A percentile compares a stretch with the other conserved stretches of the same genome.
These are phyloP conservation scores for Pseudorectes ferrugineus DNA, from an alignment of 2,113 vertebrate species.

Conservation along the genomic window DNA sequence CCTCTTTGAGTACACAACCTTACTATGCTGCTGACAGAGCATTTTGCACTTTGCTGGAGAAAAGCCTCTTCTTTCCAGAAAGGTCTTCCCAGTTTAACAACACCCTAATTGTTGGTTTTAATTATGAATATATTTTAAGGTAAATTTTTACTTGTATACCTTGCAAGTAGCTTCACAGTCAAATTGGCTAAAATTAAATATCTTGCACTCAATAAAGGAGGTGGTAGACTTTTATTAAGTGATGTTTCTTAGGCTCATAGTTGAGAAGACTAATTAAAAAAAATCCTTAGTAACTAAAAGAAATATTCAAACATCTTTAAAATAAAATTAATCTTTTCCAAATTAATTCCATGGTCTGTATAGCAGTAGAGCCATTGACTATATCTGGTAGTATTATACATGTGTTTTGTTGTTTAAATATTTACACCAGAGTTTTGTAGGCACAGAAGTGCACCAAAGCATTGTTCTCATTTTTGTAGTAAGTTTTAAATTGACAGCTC, in stretches of 20 bases:
- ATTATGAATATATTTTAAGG: not conserved
- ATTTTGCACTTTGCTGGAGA: slow-evolving; percentile 27
- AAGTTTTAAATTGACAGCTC: not conserved
- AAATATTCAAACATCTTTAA: not conserved
- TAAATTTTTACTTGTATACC: not conserved
- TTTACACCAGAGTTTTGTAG: not conserved
- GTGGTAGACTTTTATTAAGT: not conserved
- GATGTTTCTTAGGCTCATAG: not conserved
- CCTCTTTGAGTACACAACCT: not conserved
- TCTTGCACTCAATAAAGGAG: not conserved
- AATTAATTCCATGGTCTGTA: not conserved
- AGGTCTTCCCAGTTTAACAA: not conserved
- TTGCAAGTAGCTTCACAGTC: not conserved
- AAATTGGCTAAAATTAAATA: slow-evolving; percentile 21
- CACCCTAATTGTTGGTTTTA: not conserved
- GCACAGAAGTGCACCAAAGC: not conserved
- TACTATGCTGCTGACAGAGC: not conserved
- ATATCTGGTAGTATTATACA: not conserved
- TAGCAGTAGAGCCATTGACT: not conserved
- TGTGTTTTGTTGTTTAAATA: not conserved
- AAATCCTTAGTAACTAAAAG: not conserved
- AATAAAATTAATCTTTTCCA: not conserved
- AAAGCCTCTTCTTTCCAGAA: not conserved
- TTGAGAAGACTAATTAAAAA: not conserved
- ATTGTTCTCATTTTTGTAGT: not conserved